Base-by-base conservation (phyloP, 2,113 vertebrate species). In the Chauna torquata region DNA sequence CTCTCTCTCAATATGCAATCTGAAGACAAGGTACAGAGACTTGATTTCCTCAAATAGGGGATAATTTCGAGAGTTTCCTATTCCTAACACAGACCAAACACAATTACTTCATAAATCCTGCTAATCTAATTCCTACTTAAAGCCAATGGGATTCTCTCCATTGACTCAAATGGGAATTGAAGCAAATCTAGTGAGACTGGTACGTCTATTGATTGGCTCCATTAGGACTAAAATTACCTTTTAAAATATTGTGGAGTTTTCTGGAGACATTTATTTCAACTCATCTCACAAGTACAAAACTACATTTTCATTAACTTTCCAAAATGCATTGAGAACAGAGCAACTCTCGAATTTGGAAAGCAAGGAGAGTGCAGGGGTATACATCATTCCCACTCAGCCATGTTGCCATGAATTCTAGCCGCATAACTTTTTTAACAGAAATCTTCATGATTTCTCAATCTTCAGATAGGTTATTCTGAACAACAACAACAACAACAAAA, bases 171-270 rank as follows among this genome's bases (percentile, higher is more conserved):
- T 71, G 77, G 86, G 81, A 97, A 88, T 23, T 54, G 80, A 86
- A 94, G 88, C 50, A 94, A 95, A 86, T 62, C 92, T 93, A 92
- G 76, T 95, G 92, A 95, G 70, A 94, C 91, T 70, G 59, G 79
- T 88, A 88, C 64, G 57, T 85, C 70, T 93, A 86, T 85, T 91
- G 28, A 78, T 54, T 89, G 64, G 32, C 86, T 92, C 72, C 62
- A 83, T 77, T 92, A 91, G 72, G 32, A 86, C 11, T 95, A 86
- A 94, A 90, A 97, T 78, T 75, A 19, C 36, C 55, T 91, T 93
- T 83, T 94, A 84, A 94, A 86, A 78, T 78, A 92, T n/a, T 62
- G 10, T 50, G 32, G 28, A 62, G 12, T 0, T 69, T 92, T 95
- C 50, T 65, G 17, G 30, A 81, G 59, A 86, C 36, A 77, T 92